Evolutionary conservation across 2,113 vertebrate species (phyloP), one percentile per base, ranked within the genome.

Genomic region (Oryzias melastigma): DNA sequence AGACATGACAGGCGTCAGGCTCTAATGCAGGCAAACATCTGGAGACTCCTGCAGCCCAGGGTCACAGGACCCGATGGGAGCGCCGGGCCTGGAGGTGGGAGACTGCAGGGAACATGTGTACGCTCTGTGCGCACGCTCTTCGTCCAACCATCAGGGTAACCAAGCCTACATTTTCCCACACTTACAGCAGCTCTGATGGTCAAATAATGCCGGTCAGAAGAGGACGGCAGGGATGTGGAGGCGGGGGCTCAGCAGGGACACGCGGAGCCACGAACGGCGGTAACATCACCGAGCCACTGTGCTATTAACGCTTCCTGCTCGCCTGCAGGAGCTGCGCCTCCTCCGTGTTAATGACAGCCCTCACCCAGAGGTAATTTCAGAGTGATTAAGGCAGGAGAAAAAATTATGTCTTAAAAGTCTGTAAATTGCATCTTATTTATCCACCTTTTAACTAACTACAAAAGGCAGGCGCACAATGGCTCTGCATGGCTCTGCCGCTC

Each of bases 401-500:
- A 89, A 89, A 91, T 82, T 77, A 81, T 68, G 81, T 90, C 90
- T 91, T 92, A 91, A 92, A 91, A 90, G 90, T 92, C 89, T 91
- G 81, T 90, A 91, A 92, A 92, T 92, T 92, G 89, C 90, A 92
- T 92, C 91, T 92, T 92, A 92, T 92, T 92, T 90, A 87, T 89
- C 77, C 82, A 83, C 88, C 89, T 89, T 91, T 92, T 91, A 90
- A 91, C 89, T 89, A 89, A 90, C 88, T 85, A 91, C 90, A 91
- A 91, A 91, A 90, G 87, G 77, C 73, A 85, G 65, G 52, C 79
- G 68, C 78, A 93, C 90, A 92, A 92, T 91, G 85, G 91, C 92
- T 22, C 92, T 56, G 90, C 90, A 41, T 92, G 92, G 81, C 82
- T 87, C 91, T 84, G 66, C 84, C 86, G 77, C 83, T 74, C 59